phyloP scores from a whole-genome alignment of 2,113 vertebrate genomes.

The Setophaga petechia region DNA sequence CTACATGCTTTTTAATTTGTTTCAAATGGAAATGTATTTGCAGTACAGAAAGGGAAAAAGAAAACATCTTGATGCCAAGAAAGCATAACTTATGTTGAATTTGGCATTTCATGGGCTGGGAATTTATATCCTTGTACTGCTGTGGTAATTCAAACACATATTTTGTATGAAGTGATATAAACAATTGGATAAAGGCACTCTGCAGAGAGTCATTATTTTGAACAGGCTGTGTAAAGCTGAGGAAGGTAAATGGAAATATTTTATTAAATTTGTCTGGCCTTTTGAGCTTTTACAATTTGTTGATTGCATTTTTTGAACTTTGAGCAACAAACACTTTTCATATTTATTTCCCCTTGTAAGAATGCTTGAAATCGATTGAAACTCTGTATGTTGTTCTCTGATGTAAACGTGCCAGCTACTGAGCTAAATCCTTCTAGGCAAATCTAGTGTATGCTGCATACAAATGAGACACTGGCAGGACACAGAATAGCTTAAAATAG shows the following conservation, averaged over 20 bases:
- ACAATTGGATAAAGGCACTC: constrained; percentile 38
- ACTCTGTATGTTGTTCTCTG: constrained; percentile 4
- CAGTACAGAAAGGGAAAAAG: background rate
- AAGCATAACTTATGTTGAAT: constrained; percentile 35
- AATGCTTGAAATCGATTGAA: constrained; percentile 18
- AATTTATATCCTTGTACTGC: constrained; percentile 42
- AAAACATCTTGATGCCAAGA: constrained; percentile 1
- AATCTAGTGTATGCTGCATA: constrained; percentile 17
- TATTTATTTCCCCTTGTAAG: constrained; percentile 47
- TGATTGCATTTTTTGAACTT: constrained; percentile 37
- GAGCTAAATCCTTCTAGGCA: constrained; percentile 54
- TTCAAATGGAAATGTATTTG: constrained; percentile 29
- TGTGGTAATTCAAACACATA: constrained; percentile 40
- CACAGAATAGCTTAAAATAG: background rate
- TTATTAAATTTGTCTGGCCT: constrained; percentile 60
- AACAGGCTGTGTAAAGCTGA: constrained; percentile 43
- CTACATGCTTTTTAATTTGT: constrained; percentile 56
- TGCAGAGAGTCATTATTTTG: constrained; percentile 38
- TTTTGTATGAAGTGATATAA: constrained; percentile 59
- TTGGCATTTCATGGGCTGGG: constrained; percentile 9
- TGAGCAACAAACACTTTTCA: background rate
- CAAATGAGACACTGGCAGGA: constrained; percentile 21
- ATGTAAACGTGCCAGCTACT: constrained; percentile 55
- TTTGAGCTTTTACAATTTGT: constrained; percentile 52
- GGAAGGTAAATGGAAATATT: constrained; percentile 57